Base-by-base conservation (phyloP, 64 coral and sea anemone species). In the Stichodactyla helianthus region DNA sequence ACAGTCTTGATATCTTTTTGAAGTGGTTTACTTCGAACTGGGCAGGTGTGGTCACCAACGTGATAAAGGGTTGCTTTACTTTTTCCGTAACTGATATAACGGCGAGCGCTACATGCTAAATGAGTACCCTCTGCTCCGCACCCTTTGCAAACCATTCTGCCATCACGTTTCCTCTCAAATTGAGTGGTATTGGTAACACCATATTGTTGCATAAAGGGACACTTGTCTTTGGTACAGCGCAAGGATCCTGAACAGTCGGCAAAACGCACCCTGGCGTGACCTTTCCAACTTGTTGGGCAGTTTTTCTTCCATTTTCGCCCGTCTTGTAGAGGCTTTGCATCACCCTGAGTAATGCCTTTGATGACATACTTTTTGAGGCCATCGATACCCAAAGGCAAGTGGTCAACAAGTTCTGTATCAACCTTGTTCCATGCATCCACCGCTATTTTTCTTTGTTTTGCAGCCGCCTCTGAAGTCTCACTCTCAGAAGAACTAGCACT, bases 11-110 rank as follows among this genome's bases (percentile, higher is more conserved):
- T 16, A 54, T 79, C 86, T 59, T 79, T 88, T 86, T n/a, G n/a
- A n/a, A n/a, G n/a, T n/a, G n/a, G n/a, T n/a, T n/a, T n/a, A n/a
- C n/a, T n/a, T n/a, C n/a, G n/a, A n/a, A n/a, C n/a, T n/a, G n/a
- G n/a, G n/a, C n/a, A n/a, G n/a, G n/a, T n/a, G n/a, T n/a, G n/a
- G 68, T 86, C 59, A 59, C 86, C 86, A 88, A 88, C 77, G 86
- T 79, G 86, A 59, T 88, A 88, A 62, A 88, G 23, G 35, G 86
- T 88, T 56, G 79, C 76, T 35, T 22, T 19, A 57, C 79, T 88
- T 20, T 25, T 79, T 18, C 71, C 31, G 58, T 88, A 79, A 57
- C 86, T 79, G 18, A 88, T 68, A 20, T 88, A 88, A 52, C 86
- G 17, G n/a, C 82, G 12, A 25, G 52, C 82, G 16, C 10, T 54